Conservation (phyloP, 2,113 vertebrate genomes). For the Misgurnus mizolepis region DNA sequence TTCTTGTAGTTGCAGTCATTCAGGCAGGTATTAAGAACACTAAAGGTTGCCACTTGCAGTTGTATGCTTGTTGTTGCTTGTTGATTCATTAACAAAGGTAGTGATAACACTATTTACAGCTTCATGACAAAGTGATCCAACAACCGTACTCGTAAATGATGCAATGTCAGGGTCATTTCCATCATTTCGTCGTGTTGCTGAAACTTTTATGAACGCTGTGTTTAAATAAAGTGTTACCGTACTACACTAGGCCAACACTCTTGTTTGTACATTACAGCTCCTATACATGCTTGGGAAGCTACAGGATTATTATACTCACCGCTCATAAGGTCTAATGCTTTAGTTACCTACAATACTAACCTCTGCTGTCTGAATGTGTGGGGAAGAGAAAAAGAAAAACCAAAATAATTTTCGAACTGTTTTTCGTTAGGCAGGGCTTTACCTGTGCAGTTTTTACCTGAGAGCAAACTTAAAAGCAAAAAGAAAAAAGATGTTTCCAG, state of each 20-base stretch:
- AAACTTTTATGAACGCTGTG: slow-evolving; percentile 70
- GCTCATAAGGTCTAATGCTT: slow-evolving; percentile 74
- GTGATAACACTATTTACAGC: slow-evolving; percentile 81
- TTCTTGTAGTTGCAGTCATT: slow-evolving; percentile 61
- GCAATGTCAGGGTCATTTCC: slow-evolving; percentile 65
- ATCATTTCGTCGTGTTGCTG: slow-evolving; percentile 61
- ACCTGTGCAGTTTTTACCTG: slow-evolving; percentile 48
- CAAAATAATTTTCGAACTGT: slow-evolving; percentile 75
- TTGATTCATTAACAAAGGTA: slow-evolving; percentile 66
- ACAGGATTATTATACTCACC: slow-evolving; percentile 77
- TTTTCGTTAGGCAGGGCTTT: slow-evolving; percentile 51
- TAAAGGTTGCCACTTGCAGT: slow-evolving; percentile 63
- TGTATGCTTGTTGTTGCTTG: slow-evolving; percentile 62
- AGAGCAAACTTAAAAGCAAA: slow-evolving; percentile 41
- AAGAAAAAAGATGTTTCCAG: slow-evolving; percentile 22
- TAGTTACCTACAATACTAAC: slow-evolving; percentile 79
- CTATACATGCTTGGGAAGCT: slow-evolving; percentile 76
- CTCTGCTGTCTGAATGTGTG: slow-evolving; percentile 81
- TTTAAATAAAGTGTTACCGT: slow-evolving; percentile 82
- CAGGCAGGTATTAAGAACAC: slow-evolving; percentile 67
- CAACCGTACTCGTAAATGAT: slow-evolving; percentile 61
- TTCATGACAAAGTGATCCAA: slow-evolving; percentile 67
- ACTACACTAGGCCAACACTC: slow-evolving; percentile 79
- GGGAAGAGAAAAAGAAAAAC: slow-evolving; percentile 80
- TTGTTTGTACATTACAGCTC: slow-evolving; percentile 66